These are phyloP conservation scores for Danio kyathit DNA, from an alignment of 2,797 vertebrate species.

Conservation along the genomic window DNA sequence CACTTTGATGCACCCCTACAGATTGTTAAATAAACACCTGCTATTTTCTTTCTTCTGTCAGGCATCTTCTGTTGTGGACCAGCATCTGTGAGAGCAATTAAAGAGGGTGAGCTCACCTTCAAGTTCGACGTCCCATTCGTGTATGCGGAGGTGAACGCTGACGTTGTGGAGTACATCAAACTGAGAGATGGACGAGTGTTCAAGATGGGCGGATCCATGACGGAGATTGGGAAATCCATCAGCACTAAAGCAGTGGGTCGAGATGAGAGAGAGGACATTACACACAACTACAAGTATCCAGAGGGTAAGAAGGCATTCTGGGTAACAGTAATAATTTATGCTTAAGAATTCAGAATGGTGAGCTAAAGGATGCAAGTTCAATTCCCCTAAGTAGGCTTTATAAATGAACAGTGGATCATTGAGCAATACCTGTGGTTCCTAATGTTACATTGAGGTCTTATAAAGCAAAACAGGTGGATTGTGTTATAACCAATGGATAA, in stretches of 20 bases:
- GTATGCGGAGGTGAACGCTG: conserved; percentile 93
- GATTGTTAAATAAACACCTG: too few species aligned
- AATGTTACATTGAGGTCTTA: too few species aligned
- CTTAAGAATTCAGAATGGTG: not conserved
- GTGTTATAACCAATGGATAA: too few species aligned
- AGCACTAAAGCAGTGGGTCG: conserved; percentile 89
- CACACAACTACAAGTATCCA: conserved; percentile 89
- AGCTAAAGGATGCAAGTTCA: not conserved
- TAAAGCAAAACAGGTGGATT: too few species aligned
- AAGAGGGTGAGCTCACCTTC: conserved; percentile 83
- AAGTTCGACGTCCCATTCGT: conserved; percentile 88
- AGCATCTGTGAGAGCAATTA: conserved; percentile 83
- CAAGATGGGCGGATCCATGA: conserved; percentile 69
- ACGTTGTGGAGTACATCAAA: conserved; percentile 81
- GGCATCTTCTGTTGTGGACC: conserved; percentile 90
- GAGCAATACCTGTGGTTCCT: not conserved
- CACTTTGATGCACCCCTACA: too few species aligned
- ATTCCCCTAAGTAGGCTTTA: not conserved
- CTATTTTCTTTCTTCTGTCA: conserved; percentile 61
- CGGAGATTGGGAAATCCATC: conserved; percentile 82
- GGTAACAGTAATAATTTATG: not conserved
- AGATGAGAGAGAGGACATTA: conserved; percentile 87
- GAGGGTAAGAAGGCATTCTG: conserved; percentile 79
- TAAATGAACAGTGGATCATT: not conserved
- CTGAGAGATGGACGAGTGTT: conserved; percentile 68